Conservation (phyloP, 2,797 vertebrate genomes). For the Pangasius sanitwongsei region DNA sequence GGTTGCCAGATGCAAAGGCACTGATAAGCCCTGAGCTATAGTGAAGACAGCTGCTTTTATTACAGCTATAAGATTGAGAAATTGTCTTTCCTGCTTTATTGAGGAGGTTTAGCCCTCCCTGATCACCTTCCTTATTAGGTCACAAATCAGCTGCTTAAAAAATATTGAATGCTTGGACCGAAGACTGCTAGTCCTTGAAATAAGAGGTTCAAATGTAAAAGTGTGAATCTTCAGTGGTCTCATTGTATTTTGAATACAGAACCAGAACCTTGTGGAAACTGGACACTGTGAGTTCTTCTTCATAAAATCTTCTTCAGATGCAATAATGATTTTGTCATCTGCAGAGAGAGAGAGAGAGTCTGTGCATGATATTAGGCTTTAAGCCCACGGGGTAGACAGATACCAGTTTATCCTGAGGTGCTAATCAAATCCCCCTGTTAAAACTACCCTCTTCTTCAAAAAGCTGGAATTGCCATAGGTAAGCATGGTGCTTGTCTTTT, state of each 20-base stretch:
- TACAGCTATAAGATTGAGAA: background rate
- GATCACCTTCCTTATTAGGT: background rate
- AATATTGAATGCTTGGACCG: background rate
- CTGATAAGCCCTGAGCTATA: background rate
- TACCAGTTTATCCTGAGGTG: background rate
- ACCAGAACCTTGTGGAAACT: background rate
- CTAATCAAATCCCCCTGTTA: background rate
- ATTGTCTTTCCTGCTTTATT: background rate
- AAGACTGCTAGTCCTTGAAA: background rate
- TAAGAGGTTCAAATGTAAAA: background rate
- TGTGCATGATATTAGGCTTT: background rate
- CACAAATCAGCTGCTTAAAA: constrained; percentile 11
- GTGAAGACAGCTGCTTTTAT: background rate
- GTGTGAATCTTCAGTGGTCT: too few relatives aligned
- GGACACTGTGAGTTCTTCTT: background rate
- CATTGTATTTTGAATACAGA: background rate
- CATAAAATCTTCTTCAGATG: background rate
- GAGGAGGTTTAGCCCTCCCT: constrained; percentile 1
- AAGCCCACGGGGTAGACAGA: background rate
- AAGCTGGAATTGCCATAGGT: background rate
- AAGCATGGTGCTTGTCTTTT: background rate
- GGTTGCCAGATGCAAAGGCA: background rate
- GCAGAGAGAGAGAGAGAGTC: background rate
- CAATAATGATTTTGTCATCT: background rate
- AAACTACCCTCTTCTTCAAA: background rate